phyloP scores from a whole-genome alignment of 2,113 vertebrate species.

The Scortum barcoo region DNA sequence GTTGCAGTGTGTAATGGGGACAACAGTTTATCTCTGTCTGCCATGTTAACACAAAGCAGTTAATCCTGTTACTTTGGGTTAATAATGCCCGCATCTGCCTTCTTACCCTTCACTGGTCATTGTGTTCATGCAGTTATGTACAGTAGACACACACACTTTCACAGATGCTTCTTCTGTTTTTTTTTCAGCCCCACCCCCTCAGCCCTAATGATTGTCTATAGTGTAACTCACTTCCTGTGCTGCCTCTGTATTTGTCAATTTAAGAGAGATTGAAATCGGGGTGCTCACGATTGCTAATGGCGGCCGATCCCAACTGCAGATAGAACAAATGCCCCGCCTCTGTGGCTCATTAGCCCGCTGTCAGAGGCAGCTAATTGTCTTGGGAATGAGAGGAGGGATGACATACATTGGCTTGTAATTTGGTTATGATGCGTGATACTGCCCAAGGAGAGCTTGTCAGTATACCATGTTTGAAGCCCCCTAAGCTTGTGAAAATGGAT shows the following conservation, averaged over 20 bases:
- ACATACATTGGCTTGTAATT: conserved; percentile 71
- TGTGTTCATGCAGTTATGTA: not conserved
- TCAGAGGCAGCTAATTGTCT: conserved; percentile 65
- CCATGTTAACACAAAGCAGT: conserved; percentile 37
- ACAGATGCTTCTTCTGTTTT: conserved; percentile 39
- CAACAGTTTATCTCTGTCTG: conserved; percentile 45
- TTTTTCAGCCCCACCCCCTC: conserved; percentile 13
- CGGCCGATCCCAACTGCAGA: conserved; percentile 64
- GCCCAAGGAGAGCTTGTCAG: conserved; percentile 53
- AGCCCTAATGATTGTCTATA: conserved; percentile 27
- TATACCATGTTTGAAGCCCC: conserved; percentile 43
- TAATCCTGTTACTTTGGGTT: conserved; percentile 39
- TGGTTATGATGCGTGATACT: conserved; percentile 61
- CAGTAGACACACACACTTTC: conserved; percentile 39
- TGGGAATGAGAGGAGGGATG: conserved; percentile 60
- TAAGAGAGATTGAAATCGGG: conserved; percentile 39
- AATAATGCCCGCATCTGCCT: conserved; percentile 34
- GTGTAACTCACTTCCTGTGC: conserved; percentile 51
- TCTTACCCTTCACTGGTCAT: conserved; percentile 29
- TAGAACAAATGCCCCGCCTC: conserved; percentile 52
- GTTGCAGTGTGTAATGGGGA: conserved; percentile 34
- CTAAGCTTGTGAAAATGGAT: conserved; percentile 56
- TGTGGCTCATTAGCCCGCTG: conserved; percentile 63
- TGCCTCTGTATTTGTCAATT: conserved; percentile 49
- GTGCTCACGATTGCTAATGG: conserved; percentile 51